phyloP scores from a whole-genome alignment of 2,113 vertebrate species.

The Cinclus cinclus region DNA sequence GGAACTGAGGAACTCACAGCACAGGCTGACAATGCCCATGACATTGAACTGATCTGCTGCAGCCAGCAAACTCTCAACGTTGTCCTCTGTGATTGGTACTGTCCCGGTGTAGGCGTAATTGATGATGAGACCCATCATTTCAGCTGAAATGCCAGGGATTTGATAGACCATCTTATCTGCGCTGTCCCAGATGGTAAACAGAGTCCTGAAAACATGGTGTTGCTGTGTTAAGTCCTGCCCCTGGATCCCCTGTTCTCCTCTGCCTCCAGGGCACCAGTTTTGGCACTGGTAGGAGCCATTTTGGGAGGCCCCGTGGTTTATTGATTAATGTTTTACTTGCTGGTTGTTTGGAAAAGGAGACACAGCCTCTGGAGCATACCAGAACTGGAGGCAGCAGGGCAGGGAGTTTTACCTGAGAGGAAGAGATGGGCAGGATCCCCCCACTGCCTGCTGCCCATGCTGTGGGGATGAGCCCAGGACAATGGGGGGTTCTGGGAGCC shows the following conservation, averaged over 20 bases:
- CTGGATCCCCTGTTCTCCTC: background rate
- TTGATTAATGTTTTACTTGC: background rate
- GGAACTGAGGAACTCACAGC: constrained; percentile 76
- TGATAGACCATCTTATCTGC: constrained; percentile 70
- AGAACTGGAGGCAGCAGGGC: background rate
- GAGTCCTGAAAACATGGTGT: constrained; percentile 59
- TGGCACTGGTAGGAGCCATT: background rate
- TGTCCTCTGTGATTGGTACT: constrained; percentile 70
- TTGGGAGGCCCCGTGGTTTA: background rate
- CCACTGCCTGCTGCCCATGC: background rate
- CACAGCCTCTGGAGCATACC: background rate
- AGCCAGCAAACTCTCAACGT: constrained; percentile 69
- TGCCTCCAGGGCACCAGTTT: background rate
- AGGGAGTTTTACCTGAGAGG: background rate
- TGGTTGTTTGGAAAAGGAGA: background rate
- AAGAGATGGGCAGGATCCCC: background rate
- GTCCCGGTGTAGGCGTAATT: constrained; percentile 79
- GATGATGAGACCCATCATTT: constrained; percentile 81
- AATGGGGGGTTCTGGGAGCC: background rate
- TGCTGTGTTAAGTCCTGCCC: background rate
- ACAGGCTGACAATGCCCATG: constrained; percentile 69
- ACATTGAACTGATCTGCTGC: constrained; percentile 79
- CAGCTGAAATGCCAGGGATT: constrained; percentile 73
- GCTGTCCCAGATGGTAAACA: constrained; percentile 79
- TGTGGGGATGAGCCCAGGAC: background rate